These are phyloP conservation scores for Pangasius macronema DNA, from an alignment of 2,797 vertebrate genomes.

Conservation along the genomic window DNA sequence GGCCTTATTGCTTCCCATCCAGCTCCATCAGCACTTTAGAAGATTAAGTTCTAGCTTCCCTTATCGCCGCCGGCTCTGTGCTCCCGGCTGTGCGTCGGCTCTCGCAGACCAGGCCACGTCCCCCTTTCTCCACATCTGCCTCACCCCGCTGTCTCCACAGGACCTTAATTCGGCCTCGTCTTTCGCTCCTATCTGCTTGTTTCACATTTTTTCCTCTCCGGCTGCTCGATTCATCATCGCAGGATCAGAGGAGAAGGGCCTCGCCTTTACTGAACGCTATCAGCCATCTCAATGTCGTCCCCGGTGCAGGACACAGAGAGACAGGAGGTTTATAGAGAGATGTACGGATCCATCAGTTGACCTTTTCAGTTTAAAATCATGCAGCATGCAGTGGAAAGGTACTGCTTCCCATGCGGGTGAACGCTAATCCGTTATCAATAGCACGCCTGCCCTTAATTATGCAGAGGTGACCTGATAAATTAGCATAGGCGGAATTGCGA, in stretches of 20 bases:
- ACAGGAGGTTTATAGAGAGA: conserved; percentile 3
- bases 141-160: conserved; percentile 37
- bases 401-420: conserved; percentile 25
- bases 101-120: conserved; percentile 35
- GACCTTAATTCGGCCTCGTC: conserved; percentile 51
- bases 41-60: conserved; percentile 63
- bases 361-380: conserved; percentile 35
- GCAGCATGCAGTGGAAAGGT: conserved; percentile 40
- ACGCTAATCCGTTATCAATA: conserved; percentile 60
- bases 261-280: conserved; percentile 57
- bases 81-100: conserved; percentile 36
- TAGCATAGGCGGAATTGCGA: conserved; percentile 53
- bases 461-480: conserved; percentile 59
- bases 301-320: conserved; percentile 18
- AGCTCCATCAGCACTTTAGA: conserved; percentile 62
- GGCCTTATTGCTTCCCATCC: conserved; percentile 52
- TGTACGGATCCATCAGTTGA: conserved; percentile 33
- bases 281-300: conserved; percentile 58
- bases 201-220: conserved; percentile 53
- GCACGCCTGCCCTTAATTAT: conserved; percentile 56
- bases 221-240: conserved; percentile 54
- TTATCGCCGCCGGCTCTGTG: conserved; percentile 52
- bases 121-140: conserved; percentile 30
- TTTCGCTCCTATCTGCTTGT: conserved; percentile 59
- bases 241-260: conserved; percentile 52